Conservation (phyloP, 1,140 invertebrate genomes). For the Drosophila subobscura region DNA sequence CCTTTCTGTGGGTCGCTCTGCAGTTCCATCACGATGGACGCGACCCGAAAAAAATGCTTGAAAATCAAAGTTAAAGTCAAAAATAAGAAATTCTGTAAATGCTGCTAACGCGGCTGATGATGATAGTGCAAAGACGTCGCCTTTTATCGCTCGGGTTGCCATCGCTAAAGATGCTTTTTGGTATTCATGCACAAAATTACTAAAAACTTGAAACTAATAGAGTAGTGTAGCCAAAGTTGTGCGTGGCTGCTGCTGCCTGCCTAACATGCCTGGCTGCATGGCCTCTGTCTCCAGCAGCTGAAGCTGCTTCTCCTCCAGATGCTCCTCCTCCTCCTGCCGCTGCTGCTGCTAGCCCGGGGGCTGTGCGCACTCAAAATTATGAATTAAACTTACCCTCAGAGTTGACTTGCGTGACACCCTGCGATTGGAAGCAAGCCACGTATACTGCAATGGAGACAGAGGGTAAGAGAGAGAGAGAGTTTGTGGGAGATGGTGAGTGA, state of each 20-base stretch:
- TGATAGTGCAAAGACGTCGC: constrained; percentile 56
- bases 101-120: constrained; percentile 31
- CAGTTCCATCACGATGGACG: constrained; percentile 2
- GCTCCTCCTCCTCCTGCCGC: not conserved
- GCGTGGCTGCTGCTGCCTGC: constrained; percentile 15
- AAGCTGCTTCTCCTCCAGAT: not conserved
- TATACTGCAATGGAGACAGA: constrained; percentile 66
- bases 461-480: constrained; percentile 1
- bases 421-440: constrained; percentile 61
- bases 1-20: not conserved
- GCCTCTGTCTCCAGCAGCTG: not conserved
- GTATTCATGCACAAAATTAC: constrained; percentile 72
- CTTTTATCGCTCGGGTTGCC: constrained; percentile 51
- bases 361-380: constrained; percentile 68
- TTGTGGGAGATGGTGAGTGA: not conserved
- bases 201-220: constrained; percentile 76
- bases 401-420: constrained; percentile 71
- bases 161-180: constrained; percentile 57
- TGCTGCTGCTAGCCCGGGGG: constrained; percentile 8
- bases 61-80: constrained; percentile 67
- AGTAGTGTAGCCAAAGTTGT: constrained; percentile 63
- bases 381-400: constrained; percentile 82
- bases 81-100: constrained; percentile 53
- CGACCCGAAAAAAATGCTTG: constrained; percentile 5
- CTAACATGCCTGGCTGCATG: not conserved